Evolutionary conservation across 2,888 invertebrate species (phyloP), one percentile per base, ranked within the genome.

Genomic region (Mechanitis messenoides): DNA sequence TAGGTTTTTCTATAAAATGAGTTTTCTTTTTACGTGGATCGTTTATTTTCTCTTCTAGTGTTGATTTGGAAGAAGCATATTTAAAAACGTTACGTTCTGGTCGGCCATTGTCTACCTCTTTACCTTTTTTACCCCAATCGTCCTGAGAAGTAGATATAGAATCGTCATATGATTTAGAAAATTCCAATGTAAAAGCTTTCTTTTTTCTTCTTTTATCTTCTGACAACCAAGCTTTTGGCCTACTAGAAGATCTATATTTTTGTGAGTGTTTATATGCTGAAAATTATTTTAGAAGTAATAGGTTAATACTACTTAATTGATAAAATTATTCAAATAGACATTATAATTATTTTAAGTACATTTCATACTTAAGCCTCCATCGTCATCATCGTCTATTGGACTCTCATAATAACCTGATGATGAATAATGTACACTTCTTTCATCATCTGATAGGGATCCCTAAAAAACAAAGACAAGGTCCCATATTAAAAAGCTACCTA

Each of bases 331-430:
- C 45, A 56, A 20, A 35, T 45, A 59, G 50, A 42, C 9, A 42
- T 42, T 9, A 9, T 42, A 2, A 56, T 7, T 45, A 45, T 20
- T 55, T 54, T 57, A 56, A 45, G 55, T 35, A 53, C 53, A 55
- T 61, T 59, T 65, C 83, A 74, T 84, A 89, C 90, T 91, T 79
- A 91, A 81, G 58, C 91, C 90, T 65, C 88, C 90, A 70, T 88
- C 85, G 71, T 91, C 92, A 70, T 92, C 92, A 72, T 94, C 94
- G 65, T 94, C 94, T 53, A 92, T 91, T 12, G 94, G 93, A 77
- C 94, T 94, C 80, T 94, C 94, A 76, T 94, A 94, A 79, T 94
- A 94, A 1, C 94, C 94, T 3, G 94, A 94, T 4, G 94, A 94
- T 45, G 94, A 94, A 79, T 94, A 94, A 66, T 93, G 93, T 67